These are phyloP conservation scores for Conus canariensis DNA, from an alignment of 2,888 invertebrate species.

Conservation along the genomic window DNA sequence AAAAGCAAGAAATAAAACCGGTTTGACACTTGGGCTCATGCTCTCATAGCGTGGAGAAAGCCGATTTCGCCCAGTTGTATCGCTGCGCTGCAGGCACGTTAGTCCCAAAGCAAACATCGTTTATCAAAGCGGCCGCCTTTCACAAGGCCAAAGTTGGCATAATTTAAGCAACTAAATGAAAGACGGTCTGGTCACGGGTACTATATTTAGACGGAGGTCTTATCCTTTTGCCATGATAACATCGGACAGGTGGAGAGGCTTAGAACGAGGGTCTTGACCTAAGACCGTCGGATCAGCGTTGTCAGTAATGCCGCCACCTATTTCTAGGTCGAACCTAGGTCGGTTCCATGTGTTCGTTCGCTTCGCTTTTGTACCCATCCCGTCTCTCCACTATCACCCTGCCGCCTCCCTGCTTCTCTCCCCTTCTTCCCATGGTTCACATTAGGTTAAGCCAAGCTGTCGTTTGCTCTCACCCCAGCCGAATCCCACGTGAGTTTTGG, in stretches of 20 bases:
- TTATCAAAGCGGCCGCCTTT: conserved; percentile 13
- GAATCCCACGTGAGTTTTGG: too few relatives aligned
- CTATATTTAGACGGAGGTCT: background rate
- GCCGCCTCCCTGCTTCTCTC: background rate
- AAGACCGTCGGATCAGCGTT: too few relatives aligned
- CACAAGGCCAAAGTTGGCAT: background rate
- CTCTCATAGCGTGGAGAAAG: background rate
- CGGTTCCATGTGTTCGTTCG: too few relatives aligned
- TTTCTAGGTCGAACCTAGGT: too few relatives aligned
- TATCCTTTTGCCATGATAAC: background rate
- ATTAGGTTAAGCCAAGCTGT: too few relatives aligned
- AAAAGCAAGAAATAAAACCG: background rate
- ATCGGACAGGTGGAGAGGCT: background rate
- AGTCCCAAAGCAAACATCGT: background rate
- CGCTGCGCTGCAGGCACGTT: conserved; percentile 11
- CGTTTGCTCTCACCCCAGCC: too few relatives aligned
- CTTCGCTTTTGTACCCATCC: too few relatives aligned
- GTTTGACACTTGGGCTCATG: conserved; percentile 6
- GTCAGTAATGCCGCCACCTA: too few relatives aligned
- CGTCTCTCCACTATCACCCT: background rate
- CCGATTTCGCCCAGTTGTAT: background rate
- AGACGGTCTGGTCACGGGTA: background rate
- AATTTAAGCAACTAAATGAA: conserved; percentile 24
- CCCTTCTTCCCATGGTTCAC: too few relatives aligned
- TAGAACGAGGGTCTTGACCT: background rate